A percentile compares a stretch with the other conserved stretches of the same genome.
Conservation (phyloP, 30 jellyfish, hydroid and myxozoan species). For the Aurelia sp. region DNA sequence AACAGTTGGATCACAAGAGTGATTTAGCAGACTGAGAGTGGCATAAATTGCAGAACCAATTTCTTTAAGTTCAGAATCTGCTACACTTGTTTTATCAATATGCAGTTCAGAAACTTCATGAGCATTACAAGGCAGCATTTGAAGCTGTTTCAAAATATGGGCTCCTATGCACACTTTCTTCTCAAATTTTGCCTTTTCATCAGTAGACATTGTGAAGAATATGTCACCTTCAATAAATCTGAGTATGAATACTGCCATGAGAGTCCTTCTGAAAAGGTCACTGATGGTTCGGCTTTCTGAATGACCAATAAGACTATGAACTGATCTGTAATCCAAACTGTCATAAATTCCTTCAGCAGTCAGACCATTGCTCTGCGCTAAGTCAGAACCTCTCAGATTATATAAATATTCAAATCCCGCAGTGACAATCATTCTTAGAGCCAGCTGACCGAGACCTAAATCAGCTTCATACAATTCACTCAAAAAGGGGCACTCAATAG, state of each 20-base stretch:
- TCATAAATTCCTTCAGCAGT: conserved; percentile 45
- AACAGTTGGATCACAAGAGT: conserved; percentile 94
- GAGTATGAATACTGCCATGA: conserved; percentile 67
- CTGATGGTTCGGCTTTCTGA: conserved; percentile 64
- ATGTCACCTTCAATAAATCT: conserved; percentile 24
- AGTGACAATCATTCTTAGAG: conserved; percentile 62
- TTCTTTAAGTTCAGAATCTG: conserved; percentile 72
- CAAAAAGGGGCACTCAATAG: conserved; percentile 62
- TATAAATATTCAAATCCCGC: conserved; percentile 47
- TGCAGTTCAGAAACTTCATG: conserved; percentile 88
- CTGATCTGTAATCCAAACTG: conserved; percentile 61
- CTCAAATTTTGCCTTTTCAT: conserved; percentile 1
- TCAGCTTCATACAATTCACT: conserved; percentile 31
- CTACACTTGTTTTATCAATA: conserved; percentile 38
- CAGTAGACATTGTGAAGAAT: conserved; percentile 6
- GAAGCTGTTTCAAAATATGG: conserved; percentile 79
- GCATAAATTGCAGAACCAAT: conserved; percentile 96
- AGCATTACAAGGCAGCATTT: conserved; percentile 97
- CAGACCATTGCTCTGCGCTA: conserved; percentile 16
- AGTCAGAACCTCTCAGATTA: not conserved
- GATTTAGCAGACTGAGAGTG: conserved; percentile 84
- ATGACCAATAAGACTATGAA: conserved; percentile 70
- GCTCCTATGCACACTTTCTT: conserved; percentile 69
- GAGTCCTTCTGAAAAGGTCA: conserved; percentile 77
- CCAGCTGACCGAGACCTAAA: conserved; percentile 81